Evolutionary conservation across 2,888 invertebrate species (phyloP), one percentile per base, ranked within the genome.

Genomic region (Lamellibrachia satsuma): DNA sequence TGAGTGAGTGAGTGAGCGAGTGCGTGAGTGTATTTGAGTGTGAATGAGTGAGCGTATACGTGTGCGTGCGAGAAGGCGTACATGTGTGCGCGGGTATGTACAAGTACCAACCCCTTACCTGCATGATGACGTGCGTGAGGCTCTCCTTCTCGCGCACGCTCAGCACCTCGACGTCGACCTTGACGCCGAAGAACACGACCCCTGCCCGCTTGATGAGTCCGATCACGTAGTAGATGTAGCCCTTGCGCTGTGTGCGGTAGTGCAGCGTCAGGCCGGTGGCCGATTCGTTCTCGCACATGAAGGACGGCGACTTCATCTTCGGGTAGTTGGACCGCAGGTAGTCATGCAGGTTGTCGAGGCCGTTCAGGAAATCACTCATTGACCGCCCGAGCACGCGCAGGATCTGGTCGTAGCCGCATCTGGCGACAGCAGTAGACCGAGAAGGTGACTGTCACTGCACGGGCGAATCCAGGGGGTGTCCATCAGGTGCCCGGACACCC

Each of bases 261-360:
- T 99, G 99, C 93, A 99, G 97, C 0, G 98, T 98, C 93, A 99
- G 97, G 0, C 99, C 99, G 52, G 94, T 93, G 93, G 98, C 97
- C 0, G 98, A 98, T 96, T 99, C 99, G 96, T 99, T 98, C 96
- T 99, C 99, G 95, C 99, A 99, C 95, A 99, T 99, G 96, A 99
- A 99, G 92, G 99, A 99, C 0, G 99, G 99, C 0, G 99, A 99
- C 94, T 98, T 97, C 97, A 98, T 97, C 94, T 98, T 97, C 0
- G 99, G 99, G 96, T 99, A 99, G 92, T 98, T 99, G 97, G 99
- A 99, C 96, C 99, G 98, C 91, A 99, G 97, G 96, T 99, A 99
- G 96, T 99, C 99, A 96, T 99, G 99, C 52, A 99, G 97, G 97
- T 99, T 99, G 97, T 99, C 99, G 95, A 99, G 97, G 6, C 96